Evolutionary conservation across 2,888 invertebrate genomes (phyloP), one percentile per base, ranked within the genome.

Genomic region (Epinotia ramella): DNA sequence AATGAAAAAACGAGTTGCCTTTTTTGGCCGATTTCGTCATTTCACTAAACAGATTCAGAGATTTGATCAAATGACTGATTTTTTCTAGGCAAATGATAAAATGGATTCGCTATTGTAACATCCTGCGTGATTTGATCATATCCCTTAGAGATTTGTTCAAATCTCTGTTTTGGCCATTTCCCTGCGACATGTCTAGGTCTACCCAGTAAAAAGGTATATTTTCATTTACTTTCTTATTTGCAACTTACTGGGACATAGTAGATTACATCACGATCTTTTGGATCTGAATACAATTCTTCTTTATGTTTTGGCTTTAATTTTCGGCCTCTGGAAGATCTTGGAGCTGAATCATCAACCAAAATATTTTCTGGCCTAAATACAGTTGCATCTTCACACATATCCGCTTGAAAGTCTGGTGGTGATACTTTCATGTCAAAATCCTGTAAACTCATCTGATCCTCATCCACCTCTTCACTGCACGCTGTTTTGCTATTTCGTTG

Each of bases 371-470:
- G 11, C 13, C 11, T 20, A 60, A 60, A 44, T 59, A 46, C 44
- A 1, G 44, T 24, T 46, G 33, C 13, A 57, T 69, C 59, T 60
- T 69, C 46, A 28, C 24, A 18, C 13, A 6, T 33, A n/a, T 18
- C 69, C 4, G 28, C 59, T 69, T 40, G 24, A 69, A 69, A 60
- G 24, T 69, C 46, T 6, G 20, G 44, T 59, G 69, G 69, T n/a
- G 69, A 69, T 46, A 69, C 2, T 46, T 69, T 69, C 9, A 69
- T 28, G 24, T 60, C 24, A 9, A 69, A 24, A 24, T n/a, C 24
- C 16, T 9, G 11, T 9, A 24, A 60, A 24, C 5, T n/a, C n/a
- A 24, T 59, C 16, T 60, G 24, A n/a, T 60, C 40, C 24, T 69
- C 24, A 2, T 4, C 7, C 13, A 9, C 16, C 24, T 46, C 16